Conservation (phyloP, 2,888 invertebrate genomes). For the Corythucha ciliata region DNA sequence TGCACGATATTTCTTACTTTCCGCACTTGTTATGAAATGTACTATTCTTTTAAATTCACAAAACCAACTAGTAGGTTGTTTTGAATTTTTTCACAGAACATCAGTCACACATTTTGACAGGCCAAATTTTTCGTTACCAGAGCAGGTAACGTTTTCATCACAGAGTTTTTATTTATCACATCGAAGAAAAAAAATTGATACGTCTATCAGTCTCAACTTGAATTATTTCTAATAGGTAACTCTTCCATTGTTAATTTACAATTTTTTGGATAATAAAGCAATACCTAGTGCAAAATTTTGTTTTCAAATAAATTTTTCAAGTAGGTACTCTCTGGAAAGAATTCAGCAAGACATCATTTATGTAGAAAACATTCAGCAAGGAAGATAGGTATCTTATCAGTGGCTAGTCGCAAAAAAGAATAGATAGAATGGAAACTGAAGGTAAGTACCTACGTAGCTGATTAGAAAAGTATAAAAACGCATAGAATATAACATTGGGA, state of each 20-base stretch:
- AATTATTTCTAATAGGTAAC: neutral
- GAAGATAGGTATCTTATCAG: constrained; percentile 7
- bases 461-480: too few species aligned
- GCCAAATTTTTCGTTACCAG: constrained; percentile 2
- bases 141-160: constrained; percentile 1
- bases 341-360: constrained; percentile 7
- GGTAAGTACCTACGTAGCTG: too few species aligned
- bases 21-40: too few species aligned
- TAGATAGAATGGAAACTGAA: neutral
- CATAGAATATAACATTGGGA: too few species aligned
- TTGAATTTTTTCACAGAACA: neutral
- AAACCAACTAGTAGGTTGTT: too few species aligned
- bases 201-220: constrained; percentile 11
- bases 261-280: constrained; percentile 1
- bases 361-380: constrained; percentile 7
- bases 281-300: constrained; percentile 5
- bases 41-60: too few species aligned
- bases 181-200: constrained; percentile 6
- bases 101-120: constrained; percentile 1
- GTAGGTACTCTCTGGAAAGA: constrained; percentile 6
- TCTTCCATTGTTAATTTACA: constrained; percentile 7
- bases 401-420: constrained; percentile 7
- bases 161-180: constrained; percentile 9
- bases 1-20: too few species aligned
- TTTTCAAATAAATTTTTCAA: constrained; percentile 5